Base-by-base conservation (phyloP, 2,888 invertebrate genomes). In the Osmoderma eremita region DNA sequence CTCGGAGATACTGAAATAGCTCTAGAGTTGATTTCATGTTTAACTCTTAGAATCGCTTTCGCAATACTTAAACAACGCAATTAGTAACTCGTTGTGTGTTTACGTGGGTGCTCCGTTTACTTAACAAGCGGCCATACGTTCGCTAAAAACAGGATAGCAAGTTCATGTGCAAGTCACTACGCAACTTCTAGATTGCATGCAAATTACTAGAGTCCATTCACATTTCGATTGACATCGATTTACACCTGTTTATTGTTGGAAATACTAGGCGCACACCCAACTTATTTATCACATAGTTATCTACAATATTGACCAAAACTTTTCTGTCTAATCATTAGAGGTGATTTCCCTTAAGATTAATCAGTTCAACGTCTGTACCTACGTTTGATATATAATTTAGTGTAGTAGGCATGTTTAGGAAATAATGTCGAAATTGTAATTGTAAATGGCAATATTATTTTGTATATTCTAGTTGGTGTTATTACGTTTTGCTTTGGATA, bases 151-250 rank as follows among this genome's bases (percentile, higher is more conserved):
- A 22, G 30, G 15, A 22, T 42, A 58, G 45, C 58, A 58, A 58
- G 58, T 58, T 58, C 58, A 58, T 58, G 58, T 58, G 24, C 58
- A 45, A 58, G 45, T 45, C 58, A 24, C 24, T 45, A 58, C 58
- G 58, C 42, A 58, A 45, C 45, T 42, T 58, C 22, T 30, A 58
- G 15, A 58, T 58, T 45, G 58, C 58, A 58, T 58, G 58, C 58
- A 58, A 58, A 58, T 58, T 58, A 58, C 12, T 24, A 10, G 17
- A 45, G 58, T 45, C 58, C 58, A 58, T 58, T 58, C 58, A 58
- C 58, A 58, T 58, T 58, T 58, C 45, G 45, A 22, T 58, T 17
- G 45, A 58, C 45, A 42, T 30, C 42, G 24, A 45, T 45, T 58
- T 58, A 45, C 58, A 58, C 58, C 58, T 58, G 58, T 22, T 45